Evolutionary conservation across 2,888 invertebrate genomes (phyloP), one percentile per base, ranked within the genome.

Genomic region (Drosophila lutescens): DNA sequence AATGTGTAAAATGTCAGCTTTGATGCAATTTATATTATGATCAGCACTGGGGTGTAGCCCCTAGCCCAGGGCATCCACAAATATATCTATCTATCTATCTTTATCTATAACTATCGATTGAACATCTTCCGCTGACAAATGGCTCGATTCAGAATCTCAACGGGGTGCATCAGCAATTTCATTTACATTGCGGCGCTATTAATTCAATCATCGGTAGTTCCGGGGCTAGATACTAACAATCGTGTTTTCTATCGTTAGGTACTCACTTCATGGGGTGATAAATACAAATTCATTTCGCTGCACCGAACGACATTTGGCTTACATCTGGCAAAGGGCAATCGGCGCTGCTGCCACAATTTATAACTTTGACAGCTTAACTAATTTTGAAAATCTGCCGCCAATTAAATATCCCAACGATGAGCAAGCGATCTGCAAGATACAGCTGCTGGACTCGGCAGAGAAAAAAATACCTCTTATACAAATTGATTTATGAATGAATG

Each of bases 1-100:
- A 86, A 80, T 86, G 80, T 88, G 86, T 84, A 86, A 83, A 84
- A 84, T 84, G 83, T 80, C 83, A 84, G 88, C 80, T 43, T 74
- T 61, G 71, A 74, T 62, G 72, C 62, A 70, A 34, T 68, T 62
- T 61, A 49, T 55, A 49, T 40, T 47, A 67, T 66, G 66, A 53
- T 66, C 53, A 34, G 44, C 46, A 10, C 30, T 17, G 61, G 62
- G 40, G 62, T 61, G 61, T 61, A 47, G 47, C 47, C 47, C 32
- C 47, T 32, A 32, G 47, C 47, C 47, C 47, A 47, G 32, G 47
- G 47, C 47, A 32, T 10, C 26, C 26, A 30, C 10, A n/a, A 12
- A 40, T 30, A 32, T 36, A n/a, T 20, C 26, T 15, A 9, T 43
- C 44, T 34, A 15, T 32, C 10, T 15, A n/a, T 15, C 38, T 9